Evolutionary conservation across 2,113 vertebrate genomes (phyloP).

Genomic region (Macroglossus sobrinus): DNA sequence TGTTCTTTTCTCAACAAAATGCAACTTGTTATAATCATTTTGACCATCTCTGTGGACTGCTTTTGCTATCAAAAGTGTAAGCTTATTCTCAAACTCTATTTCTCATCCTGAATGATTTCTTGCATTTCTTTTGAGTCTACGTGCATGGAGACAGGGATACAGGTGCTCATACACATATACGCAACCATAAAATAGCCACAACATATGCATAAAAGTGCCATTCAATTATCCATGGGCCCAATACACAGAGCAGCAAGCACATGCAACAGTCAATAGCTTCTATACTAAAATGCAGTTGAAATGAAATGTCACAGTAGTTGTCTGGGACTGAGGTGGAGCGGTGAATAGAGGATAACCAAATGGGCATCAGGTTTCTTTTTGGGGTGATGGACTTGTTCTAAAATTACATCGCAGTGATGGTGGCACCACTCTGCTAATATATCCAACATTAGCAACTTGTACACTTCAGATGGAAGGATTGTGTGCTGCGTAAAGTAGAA

Average conservation of each 20-base stretch:
- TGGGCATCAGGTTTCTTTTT: not conserved
- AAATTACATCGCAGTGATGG: not conserved
- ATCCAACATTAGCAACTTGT: not conserved
- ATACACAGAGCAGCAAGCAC: not conserved
- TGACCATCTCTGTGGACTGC: not conserved
- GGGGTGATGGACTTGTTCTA: not conserved
- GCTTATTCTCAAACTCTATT: not conserved
- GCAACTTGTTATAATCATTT: not conserved
- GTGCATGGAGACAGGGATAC: not conserved
- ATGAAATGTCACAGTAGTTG: not conserved
- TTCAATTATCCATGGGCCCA: not conserved
- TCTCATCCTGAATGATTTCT: not conserved
- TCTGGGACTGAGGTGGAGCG: not conserved
- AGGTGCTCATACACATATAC: not conserved
- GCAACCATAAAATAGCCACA: not conserved
- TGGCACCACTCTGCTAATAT: not conserved
- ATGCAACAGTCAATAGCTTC: not conserved
- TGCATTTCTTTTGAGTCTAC: not conserved
- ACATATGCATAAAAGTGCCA: not conserved
- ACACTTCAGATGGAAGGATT: not conserved
- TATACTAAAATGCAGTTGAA: not conserved
- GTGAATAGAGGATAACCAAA: not conserved
- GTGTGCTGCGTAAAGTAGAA: not conserved
- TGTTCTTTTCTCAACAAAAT: slow-evolving; percentile 12
- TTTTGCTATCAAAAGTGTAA: not conserved